These are phyloP conservation scores for Crenuchus spilurus DNA, from an alignment of 2,797 vertebrate species.

Conservation along the genomic window DNA sequence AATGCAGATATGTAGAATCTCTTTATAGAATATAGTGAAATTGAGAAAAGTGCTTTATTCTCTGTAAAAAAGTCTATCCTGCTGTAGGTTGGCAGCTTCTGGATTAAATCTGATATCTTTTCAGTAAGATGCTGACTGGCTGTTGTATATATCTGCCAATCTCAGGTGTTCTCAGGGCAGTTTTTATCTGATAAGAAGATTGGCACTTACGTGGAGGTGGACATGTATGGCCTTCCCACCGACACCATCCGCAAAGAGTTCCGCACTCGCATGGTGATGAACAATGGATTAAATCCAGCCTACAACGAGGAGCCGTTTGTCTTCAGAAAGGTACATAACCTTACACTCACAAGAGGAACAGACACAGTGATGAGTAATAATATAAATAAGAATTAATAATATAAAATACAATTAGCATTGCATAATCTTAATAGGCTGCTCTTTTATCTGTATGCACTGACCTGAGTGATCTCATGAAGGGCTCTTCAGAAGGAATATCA, in stretches of 20 bases:
- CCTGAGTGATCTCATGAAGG: slow-evolving; percentile 1
- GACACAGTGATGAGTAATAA: slow-evolving; percentile 9
- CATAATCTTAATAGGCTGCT: slow-evolving; percentile 37
- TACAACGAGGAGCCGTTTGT: slow-evolving; percentile 98
- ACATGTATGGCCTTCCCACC: slow-evolving; percentile 97
- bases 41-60: too few species aligned
- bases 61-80: too few species aligned
- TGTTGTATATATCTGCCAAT: not conserved
- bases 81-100: too few species aligned
- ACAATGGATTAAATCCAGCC: slow-evolving; percentile 96
- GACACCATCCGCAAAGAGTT: slow-evolving; percentile 99
- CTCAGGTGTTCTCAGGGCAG: slow-evolving; percentile 95
- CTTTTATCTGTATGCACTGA: slow-evolving; percentile 34
- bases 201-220: slow-evolving; percentile 95
- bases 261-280: slow-evolving; percentile 98
- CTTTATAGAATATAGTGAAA: too few species aligned
- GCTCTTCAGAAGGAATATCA: not conserved
- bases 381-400: too few species aligned
- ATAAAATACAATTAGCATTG: slow-evolving; percentile 13
- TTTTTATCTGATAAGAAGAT: slow-evolving; percentile 99
- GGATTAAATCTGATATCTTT: too few species aligned
- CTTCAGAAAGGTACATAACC: slow-evolving; percentile 89
- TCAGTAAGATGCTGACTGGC: too few species aligned
- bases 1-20: too few species aligned
- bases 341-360: not conserved